Base-by-base conservation (phyloP, 2,888 invertebrate genomes). In the Cinara cedri region DNA sequence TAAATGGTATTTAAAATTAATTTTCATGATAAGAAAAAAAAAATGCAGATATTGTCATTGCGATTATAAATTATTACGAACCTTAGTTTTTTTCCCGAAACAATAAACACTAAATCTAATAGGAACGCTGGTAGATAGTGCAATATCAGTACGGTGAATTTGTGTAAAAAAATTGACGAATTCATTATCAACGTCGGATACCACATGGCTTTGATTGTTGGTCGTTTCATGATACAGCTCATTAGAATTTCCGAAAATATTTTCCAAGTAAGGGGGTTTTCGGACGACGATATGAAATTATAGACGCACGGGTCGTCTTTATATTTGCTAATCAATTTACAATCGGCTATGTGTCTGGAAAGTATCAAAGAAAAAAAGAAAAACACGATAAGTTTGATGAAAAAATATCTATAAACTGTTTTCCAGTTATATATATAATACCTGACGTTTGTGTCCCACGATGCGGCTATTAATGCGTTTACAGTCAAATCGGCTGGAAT, bases 111-210 rank as follows among this genome's bases (percentile, higher is more conserved):
- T 6, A 88, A 85, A 84, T 95, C 94, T 8, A 91, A 86, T 1
- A 92, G 75, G 42, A 90, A 88, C 0, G 93, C 94, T 0, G 94
- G 94, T 11, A 92, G 83, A 81, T 91, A 86, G 84, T 94, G 94
- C 76, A 92, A 87, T 42, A 92, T 86, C 54, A 91, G 85, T 66
- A 89, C 87, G 83, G 89, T 89, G 19, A 92, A 80, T 0, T 78
- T 78, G 51, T 78, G 78, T 14, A 51, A 84, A 11, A 89, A 84
- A 54, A 88, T 87, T 14, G 88, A 88, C 82, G 89, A 88, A 62
- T 89, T 89, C 81, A 90, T 85, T 0, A 87, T 89, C 75, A 92
- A 85, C 10, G 89, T 88, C 75, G 88, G 86, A 83, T 89, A 89
- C 81, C 85, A 85, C 70, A 86, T 83, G 21, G 83, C 82, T 60